Percentiles rank a stretch among this genome's conserved stretches.
phyloP scores from a whole-genome alignment of 2,113 vertebrate genomes.

The Actenoides hombroni region DNA sequence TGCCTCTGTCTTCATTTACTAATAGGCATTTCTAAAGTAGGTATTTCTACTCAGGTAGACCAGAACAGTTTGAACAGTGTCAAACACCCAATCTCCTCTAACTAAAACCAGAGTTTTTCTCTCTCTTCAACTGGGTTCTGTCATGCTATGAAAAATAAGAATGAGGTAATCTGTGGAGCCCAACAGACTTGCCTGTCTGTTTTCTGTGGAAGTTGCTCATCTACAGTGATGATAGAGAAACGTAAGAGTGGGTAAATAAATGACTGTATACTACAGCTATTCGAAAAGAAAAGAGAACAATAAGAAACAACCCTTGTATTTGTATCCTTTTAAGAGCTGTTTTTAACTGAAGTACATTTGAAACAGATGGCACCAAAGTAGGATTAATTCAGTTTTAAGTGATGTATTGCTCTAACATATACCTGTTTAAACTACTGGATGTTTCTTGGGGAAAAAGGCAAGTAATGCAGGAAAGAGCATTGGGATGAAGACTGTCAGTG shows the following conservation, averaged over 20 bases:
- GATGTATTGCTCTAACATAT: neutral
- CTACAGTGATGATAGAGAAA: neutral
- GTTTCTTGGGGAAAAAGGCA: neutral
- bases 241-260: neutral
- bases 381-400: neutral
- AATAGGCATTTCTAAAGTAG: neutral
- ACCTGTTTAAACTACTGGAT: neutral
- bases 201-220: neutral
- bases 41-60: neutral
- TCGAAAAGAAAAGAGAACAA: neutral
- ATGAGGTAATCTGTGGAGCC: neutral
- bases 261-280: neutral
- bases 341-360: neutral
- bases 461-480: neutral
- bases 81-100: neutral
- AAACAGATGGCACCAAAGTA: neutral
- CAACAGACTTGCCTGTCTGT: neutral
- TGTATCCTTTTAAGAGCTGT: neutral
- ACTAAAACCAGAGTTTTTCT: neutral
- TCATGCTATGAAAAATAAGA: neutral
- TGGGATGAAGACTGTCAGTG: neutral
- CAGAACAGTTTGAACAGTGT: neutral
- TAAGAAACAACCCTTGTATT: neutral
- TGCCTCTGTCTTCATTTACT: neutral
- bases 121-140: neutral